Conservation (phyloP, 2,888 invertebrate species). For the Tetranychus piercei region DNA sequence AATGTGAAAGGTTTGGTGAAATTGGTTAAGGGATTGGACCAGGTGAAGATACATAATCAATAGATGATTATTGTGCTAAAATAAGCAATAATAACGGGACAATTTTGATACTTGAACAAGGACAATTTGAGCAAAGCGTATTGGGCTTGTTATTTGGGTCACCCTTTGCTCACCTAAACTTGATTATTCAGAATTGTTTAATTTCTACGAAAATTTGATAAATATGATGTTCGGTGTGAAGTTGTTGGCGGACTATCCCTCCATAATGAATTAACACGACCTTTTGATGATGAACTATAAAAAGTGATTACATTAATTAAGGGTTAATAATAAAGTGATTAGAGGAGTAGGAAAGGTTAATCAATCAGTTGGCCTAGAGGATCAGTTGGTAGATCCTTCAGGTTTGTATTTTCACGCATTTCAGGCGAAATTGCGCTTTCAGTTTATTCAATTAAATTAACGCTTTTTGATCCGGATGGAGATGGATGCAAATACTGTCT, state of each 20-base stretch:
- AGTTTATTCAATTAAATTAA: no score
- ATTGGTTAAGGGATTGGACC: no score
- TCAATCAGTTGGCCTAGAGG: neutral
- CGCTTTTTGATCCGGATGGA: no score
- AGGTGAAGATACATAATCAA: neutral
- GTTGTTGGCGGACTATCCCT: constrained; percentile 17
- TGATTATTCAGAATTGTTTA: neutral
- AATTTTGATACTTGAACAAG: neutral
- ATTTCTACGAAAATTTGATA: constrained; percentile 14
- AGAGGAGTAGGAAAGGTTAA: neutral
- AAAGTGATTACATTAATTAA: neutral
- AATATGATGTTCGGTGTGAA: constrained; percentile 14
- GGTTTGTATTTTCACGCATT: no score
- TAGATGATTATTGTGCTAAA: neutral
- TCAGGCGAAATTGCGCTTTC: no score
- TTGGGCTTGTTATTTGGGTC: neutral
- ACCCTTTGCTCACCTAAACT: neutral
- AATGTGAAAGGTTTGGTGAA: no score
- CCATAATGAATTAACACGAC: constrained; percentile 18
- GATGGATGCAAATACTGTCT: no score
- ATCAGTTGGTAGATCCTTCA: no score
- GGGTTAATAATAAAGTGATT: neutral
- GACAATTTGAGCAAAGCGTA: no score
- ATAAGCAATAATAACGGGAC: neutral
- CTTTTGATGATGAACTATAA: neutral